Evolutionary conservation across 2,888 invertebrate genomes (phyloP), one percentile per base, ranked within the genome.

Genomic region (Lydus trimaculatus): DNA sequence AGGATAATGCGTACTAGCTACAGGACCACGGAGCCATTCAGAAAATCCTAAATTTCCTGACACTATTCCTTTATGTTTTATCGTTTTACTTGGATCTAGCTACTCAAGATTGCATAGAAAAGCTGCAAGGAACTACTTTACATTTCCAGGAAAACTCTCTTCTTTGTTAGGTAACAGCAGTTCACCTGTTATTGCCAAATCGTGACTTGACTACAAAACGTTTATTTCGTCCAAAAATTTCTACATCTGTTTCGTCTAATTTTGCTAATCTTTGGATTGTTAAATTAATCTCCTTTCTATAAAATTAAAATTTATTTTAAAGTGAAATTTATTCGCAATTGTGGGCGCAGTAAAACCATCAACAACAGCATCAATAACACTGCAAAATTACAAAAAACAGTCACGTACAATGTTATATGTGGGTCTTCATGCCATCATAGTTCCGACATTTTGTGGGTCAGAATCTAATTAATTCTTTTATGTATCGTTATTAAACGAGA

Each of bases 341-440:
- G 9, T 31, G 13, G 2, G 13, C n/a, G 59, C 11, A 11, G 17
- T 58, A 6, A 2, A 2, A 25, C 1, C 1, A 23, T 11, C 31
- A 36, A n/a, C 36, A 23, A 23, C 13, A 60, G 1, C 33, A 60
- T 9, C 8, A 33, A 11, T 31, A 17, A 23, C n/a, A 13, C 2
- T 31, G 25, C 39, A 36, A 23, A 17, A 36, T 39, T 28, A 28
- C 25, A 13, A 56, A 1, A n/a, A 23, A 62, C 59, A 59, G 61
- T 61, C 61, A 61, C 61, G 61, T 61, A 61, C 43, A n/a, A n/a
- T n/a, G n/a, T n/a, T n/a, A 17, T 52, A 69, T 69, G 69, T 69
- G 69, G 69, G 69, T 69, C 69, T 69, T 59, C 25, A 63, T 69
- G 69, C 63, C 69, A 65, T 61, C 64, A 62, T 64, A 64, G 63